Conservation (phyloP, 1,140 invertebrate genomes). For the Drosophila ficusphila region DNA sequence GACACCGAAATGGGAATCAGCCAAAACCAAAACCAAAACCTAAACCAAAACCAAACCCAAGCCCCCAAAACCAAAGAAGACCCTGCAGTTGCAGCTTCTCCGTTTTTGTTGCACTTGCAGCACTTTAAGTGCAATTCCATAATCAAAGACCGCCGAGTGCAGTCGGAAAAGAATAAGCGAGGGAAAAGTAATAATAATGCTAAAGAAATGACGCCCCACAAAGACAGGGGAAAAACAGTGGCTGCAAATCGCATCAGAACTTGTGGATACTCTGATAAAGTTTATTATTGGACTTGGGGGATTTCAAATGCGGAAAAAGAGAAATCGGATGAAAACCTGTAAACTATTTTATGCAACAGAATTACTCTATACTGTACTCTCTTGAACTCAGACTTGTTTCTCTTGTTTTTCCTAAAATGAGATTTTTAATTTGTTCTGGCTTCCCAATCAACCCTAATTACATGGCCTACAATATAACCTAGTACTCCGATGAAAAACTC, state of each 20-base stretch:
- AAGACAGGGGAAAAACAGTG: slow-evolving; percentile 33
- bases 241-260: neutral
- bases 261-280: slow-evolving; percentile 27
- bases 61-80: slow-evolving; percentile 8
- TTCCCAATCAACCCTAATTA: too few relatives aligned
- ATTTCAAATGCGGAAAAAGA: too few relatives aligned
- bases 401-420: too few relatives aligned
- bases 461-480: neutral
- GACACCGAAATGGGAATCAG: slow-evolving; percentile 3
- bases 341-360: too few relatives aligned
- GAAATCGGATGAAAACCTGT: too few relatives aligned
- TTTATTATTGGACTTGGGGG: too few relatives aligned
- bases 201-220: slow-evolving; percentile 57
- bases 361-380: too few relatives aligned
- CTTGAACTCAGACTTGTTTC: too few relatives aligned
- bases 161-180: neutral
- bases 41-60: neutral
- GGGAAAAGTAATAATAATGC: slow-evolving; percentile 29
- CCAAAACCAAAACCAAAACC: slow-evolving; percentile 8
- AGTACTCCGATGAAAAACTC: neutral
- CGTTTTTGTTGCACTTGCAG: slow-evolving; percentile 42
- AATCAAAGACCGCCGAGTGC: slow-evolving; percentile 64
- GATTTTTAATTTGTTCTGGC: too few relatives aligned
- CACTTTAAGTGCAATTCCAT: slow-evolving; percentile 78
- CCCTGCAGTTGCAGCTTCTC: neutral